These are phyloP conservation scores for Copidosoma aretas DNA, from an alignment of 2,888 invertebrate genomes.

Conservation along the genomic window DNA sequence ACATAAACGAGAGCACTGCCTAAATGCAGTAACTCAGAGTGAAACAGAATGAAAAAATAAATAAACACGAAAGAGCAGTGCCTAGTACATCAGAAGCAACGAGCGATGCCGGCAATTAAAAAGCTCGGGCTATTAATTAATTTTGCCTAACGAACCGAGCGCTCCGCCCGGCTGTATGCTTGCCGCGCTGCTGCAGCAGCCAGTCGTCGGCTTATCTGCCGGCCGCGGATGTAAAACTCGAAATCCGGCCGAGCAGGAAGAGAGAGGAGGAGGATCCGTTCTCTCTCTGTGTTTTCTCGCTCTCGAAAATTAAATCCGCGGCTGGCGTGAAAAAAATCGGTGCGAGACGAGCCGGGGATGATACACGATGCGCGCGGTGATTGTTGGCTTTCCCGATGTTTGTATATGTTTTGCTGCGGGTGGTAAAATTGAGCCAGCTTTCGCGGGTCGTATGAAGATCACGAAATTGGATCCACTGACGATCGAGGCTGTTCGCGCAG, in stretches of 20 bases:
- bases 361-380: no score
- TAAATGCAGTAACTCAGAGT: conserved; percentile 20
- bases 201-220: not conserved
- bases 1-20: not conserved
- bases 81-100: no score
- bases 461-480: no score
- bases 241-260: not conserved
- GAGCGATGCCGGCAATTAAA: not conserved
- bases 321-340: conserved; percentile 2
- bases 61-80: conserved; percentile 27
- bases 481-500: no score
- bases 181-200: not conserved
- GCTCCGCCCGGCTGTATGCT: not conserved
- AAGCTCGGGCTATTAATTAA: conserved; percentile 31
- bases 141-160: conserved; percentile 37
- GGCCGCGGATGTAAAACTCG: not conserved
- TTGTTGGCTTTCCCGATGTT: no score
- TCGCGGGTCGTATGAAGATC: no score
- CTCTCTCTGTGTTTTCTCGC: not conserved
- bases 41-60: conserved; percentile 28
- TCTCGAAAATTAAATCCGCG: not conserved
- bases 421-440: no score
- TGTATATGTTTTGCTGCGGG: no score
- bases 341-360: not conserved
- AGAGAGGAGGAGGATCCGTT: not conserved